These are phyloP conservation scores for Zosterops borbonicus DNA, from an alignment of 2,113 vertebrate genomes.

Conservation along the genomic window DNA sequence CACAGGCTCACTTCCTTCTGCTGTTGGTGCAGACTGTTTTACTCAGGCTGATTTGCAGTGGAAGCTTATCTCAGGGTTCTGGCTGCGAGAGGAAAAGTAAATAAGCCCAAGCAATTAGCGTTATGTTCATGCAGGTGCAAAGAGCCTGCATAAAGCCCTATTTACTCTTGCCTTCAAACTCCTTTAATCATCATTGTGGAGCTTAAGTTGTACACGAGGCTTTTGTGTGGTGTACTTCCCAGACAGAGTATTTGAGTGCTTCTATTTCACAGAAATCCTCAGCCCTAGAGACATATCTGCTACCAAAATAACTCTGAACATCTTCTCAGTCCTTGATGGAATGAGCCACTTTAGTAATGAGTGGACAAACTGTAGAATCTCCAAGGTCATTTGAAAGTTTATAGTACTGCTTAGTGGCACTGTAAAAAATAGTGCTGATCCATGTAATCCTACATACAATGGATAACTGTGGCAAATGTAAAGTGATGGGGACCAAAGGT, in stretches of 20 bases:
- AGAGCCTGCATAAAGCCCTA: conserved; percentile 12
- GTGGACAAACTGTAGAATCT: background rate
- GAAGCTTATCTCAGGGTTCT: conserved; percentile 45
- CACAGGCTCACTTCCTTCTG: conserved; percentile 15
- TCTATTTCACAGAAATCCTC: background rate
- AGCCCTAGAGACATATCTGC: background rate
- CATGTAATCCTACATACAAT: background rate
- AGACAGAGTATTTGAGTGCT: background rate
- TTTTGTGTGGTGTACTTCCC: conserved; percentile 5
- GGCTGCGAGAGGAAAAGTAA: conserved; percentile 31
- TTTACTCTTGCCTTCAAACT: conserved; percentile 27
- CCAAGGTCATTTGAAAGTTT: conserved; percentile 9
- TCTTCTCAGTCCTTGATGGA: background rate
- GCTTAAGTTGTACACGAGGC: background rate
- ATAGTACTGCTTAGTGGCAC: background rate
- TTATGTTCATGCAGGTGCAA: conserved; percentile 44
- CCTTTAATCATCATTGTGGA: background rate
- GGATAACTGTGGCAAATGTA: background rate
- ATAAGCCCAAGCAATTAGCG: conserved; percentile 47
- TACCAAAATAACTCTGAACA: conserved; percentile 21
- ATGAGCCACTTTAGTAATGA: background rate
- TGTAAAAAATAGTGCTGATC: background rate
- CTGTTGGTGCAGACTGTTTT: background rate
- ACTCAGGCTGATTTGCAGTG: conserved; percentile 25
- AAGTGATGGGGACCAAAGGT: background rate